Evolutionary conservation across 92 coral and sea anemone genomes (phyloP), one percentile per base, ranked within the genome.

Genomic region (Zoanthus solanderi): DNA sequence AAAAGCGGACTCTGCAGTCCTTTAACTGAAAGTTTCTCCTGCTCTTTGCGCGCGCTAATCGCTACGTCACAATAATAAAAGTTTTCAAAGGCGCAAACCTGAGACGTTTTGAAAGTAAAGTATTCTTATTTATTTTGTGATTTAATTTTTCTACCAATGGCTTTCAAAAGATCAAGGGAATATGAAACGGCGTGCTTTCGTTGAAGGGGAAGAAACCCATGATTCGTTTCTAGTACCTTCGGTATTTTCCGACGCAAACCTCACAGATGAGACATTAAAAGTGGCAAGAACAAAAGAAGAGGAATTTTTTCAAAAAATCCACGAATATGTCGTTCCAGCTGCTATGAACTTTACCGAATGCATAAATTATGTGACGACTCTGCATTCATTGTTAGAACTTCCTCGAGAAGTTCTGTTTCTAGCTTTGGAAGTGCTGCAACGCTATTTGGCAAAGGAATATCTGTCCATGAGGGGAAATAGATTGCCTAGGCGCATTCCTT

Each of bases 261-360:
- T 79, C 34, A 37, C 48, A 44, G 53, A 61, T 65, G 84, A 79
- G 10, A 79, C 72, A 16, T 18, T 61, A 9, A 42, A 8, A 60
- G 84, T 79, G 7, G 84, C 73, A n/a, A 61, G 17, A 79, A 45
- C 56, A 9, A 79, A 79, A 79, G 84, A 79, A 50, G 84, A 79
- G 7, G 72, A 79, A 17, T 79, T 79, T 65, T 79, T 57, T n/a
- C 71, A 18, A 60, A 79, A 34, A 47, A 45, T 60, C 16, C 13
- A 48, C 34, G 31, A 60, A 6, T 60, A 34, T 31, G 54, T 65
- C 0, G 58, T 79, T 79, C 84, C 84, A 79, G 17, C 46, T 17
- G 60, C 84, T 34, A 58, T 79, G 60, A 7, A 7, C 60, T 79
- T 79, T 16, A 42, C 84, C 42, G 84, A 79, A 61, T 28, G 54